These are phyloP conservation scores for Fistularia tabacaria DNA, from an alignment of 2,797 vertebrate genomes.

Conservation along the genomic window DNA sequence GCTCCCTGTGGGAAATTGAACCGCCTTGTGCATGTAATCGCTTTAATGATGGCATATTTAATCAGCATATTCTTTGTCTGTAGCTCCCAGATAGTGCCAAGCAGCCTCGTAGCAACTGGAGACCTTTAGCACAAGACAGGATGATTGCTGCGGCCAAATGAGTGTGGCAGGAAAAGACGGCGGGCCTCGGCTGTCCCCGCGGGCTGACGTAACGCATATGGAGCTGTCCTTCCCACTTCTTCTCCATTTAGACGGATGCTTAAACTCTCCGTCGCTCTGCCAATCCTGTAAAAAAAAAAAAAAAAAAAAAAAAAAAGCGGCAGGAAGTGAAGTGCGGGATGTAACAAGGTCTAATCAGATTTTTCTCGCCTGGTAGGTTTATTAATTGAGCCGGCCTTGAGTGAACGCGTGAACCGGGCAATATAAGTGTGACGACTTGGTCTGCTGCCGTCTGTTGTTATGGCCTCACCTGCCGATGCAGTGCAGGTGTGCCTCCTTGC, in stretches of 20 bases:
- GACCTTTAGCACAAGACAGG: constrained; percentile 79
- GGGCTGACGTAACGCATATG: constrained; percentile 68
- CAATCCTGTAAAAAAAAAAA: constrained; percentile 27
- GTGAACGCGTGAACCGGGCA: constrained; percentile 15
- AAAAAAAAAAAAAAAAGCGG: constrained; percentile 35
- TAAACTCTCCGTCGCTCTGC: constrained; percentile 58
- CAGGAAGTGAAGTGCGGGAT: constrained; percentile 28
- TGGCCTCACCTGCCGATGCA: too few species aligned
- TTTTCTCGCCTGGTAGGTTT: constrained; percentile 58
- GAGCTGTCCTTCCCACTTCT: constrained; percentile 68
- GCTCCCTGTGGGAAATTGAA: constrained; percentile 66
- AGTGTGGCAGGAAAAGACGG: constrained; percentile 75
- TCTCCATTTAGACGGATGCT: constrained; percentile 54
- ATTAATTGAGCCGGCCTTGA: constrained; percentile 50
- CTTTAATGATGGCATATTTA: constrained; percentile 77
- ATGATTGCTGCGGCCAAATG: constrained; percentile 72
- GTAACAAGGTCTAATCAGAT: constrained; percentile 61
- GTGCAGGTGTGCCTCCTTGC: too few species aligned
- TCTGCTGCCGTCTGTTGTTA: too few species aligned
- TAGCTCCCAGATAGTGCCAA: constrained; percentile 71
- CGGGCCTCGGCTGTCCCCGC: constrained; percentile 53
- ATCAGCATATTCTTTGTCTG: constrained; percentile 65
- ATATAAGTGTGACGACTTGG: constrained; percentile 3
- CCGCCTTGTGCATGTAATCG: constrained; percentile 69
- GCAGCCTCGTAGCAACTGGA: constrained; percentile 71